A percentile compares a stretch with the other conserved stretches of the same genome.
phyloP scores from a whole-genome alignment of 35 echinoderm and acorn worm species.

The Diadema setosum region DNA sequence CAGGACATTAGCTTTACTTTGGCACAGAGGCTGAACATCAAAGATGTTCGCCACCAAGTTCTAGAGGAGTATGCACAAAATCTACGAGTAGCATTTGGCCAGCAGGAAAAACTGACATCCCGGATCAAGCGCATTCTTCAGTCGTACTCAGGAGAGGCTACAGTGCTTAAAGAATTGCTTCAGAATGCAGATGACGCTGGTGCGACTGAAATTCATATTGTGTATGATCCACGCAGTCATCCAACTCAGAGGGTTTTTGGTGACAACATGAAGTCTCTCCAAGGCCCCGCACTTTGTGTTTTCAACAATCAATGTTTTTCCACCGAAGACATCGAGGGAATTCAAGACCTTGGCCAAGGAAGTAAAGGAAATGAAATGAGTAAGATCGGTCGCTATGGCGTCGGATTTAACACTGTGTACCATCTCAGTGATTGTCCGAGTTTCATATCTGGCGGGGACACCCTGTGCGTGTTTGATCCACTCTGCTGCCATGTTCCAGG shows the following conservation, averaged over 20 bases:
- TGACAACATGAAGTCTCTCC: conserved; percentile 39
- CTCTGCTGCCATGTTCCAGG: conserved; percentile 39
- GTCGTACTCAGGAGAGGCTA: conserved; percentile 64
- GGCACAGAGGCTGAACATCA: conserved; percentile 22
- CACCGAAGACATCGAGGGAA: conserved; percentile 69
- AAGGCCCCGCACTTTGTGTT: conserved; percentile 77
- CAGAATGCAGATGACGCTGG: conserved; percentile 96
- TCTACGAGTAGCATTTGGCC: conserved; percentile 58
- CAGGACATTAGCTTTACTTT: neutral
- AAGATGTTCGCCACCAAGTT: conserved; percentile 33
- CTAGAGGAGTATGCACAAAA: conserved; percentile 10
- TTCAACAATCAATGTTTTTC: conserved; percentile 80
- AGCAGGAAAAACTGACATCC: conserved; percentile 67
- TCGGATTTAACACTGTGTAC: conserved; percentile 90
- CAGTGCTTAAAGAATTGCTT: conserved; percentile 81
- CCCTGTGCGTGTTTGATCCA: conserved; percentile 77
- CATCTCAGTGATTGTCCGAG: conserved; percentile 85
- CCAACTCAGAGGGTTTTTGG: conserved; percentile 2
- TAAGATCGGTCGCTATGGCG: conserved; percentile 77
- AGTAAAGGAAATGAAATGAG: conserved; percentile 32
- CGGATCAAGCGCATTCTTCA: conserved; percentile 67
- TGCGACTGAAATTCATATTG: conserved; percentile 83
- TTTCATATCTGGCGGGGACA: conserved; percentile 54
- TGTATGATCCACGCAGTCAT: conserved; percentile 61
- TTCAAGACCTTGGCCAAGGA: conserved; percentile 70